A percentile compares a stretch with the other conserved stretches of the same genome.
Conservation (phyloP, 2,888 invertebrate species). For the Prosapia bicincta region DNA sequence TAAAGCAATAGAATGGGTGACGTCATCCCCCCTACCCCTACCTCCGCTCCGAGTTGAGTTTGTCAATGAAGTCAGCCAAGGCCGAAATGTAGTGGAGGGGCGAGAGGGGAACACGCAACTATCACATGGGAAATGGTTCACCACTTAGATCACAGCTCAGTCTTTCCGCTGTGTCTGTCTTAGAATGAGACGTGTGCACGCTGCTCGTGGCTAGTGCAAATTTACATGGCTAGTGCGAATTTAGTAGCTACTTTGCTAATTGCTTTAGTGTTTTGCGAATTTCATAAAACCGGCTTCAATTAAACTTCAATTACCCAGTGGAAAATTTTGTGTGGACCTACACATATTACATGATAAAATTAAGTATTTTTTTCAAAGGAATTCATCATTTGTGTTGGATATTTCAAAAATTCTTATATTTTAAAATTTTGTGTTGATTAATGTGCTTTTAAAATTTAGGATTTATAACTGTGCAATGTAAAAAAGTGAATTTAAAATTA, state of each 20-base stretch:
- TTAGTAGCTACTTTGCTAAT: not conserved
- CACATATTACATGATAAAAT: too few relatives aligned
- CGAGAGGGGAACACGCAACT: not conserved
- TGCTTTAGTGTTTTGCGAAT: not conserved
- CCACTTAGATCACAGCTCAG: not conserved
- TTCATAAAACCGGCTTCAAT: not conserved
- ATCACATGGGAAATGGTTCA: slow-evolving; percentile 2
- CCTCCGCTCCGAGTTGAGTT: not conserved
- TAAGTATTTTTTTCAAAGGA: too few relatives aligned
- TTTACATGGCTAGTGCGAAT: not conserved
- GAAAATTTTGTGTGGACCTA: not conserved
- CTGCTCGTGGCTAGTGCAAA: not conserved
- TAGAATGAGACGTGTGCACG: not conserved
- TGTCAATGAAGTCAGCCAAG: slow-evolving; percentile 2
- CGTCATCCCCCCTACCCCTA: not conserved
- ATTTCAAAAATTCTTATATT: too few relatives aligned
- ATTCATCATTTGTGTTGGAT: too few relatives aligned
- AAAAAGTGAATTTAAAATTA: too few relatives aligned
- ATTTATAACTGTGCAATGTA: too few relatives aligned
- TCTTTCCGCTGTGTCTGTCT: not conserved
- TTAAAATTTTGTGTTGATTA: too few relatives aligned
- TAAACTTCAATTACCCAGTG: not conserved
- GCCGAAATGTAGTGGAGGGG: not conserved
- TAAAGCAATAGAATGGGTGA: not conserved
- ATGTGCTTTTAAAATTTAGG: too few relatives aligned